Percentiles rank a stretch among this genome's conserved stretches.
Conservation (phyloP, 2,888 invertebrate genomes). For the Antheraea assamensis region DNA sequence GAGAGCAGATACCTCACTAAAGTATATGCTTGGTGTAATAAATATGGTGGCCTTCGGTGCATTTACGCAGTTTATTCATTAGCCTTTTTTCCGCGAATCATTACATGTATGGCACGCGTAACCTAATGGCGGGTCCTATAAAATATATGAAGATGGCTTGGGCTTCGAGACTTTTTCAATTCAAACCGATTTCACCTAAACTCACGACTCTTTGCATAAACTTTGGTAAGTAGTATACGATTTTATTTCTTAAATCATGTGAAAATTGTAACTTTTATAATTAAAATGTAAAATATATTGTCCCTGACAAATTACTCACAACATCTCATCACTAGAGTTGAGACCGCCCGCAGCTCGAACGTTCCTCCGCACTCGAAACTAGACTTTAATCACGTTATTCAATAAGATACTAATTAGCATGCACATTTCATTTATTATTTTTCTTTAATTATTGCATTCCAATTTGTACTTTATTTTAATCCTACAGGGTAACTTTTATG, state of each 20-base stretch:
- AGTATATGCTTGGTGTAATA: background rate
- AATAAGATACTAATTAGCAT: conserved; percentile 5
- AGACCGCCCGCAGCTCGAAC: background rate
- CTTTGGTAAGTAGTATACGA: no score
- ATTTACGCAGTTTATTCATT: background rate
- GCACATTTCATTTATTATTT: conserved; percentile 10
- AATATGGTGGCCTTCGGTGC: background rate
- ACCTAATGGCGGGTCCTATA: no score
- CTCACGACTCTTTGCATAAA: no score
- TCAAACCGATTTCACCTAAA: no score
- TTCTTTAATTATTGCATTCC: background rate
- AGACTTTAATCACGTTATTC: background rate
- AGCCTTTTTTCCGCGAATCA: background rate
- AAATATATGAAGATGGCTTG: no score
- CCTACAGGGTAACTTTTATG: background rate
- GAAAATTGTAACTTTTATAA: background rate
- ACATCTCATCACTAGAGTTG: conserved; percentile 11
- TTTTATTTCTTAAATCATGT: no score
- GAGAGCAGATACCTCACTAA: no score
- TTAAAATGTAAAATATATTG: background rate
- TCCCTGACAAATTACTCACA: background rate
- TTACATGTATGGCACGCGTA: no score
- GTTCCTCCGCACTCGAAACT: background rate
- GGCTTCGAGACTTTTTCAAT: no score
- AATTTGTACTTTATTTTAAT: background rate